Conservation (phyloP, 2,888 invertebrate genomes). For the Nomada fabriciana region DNA sequence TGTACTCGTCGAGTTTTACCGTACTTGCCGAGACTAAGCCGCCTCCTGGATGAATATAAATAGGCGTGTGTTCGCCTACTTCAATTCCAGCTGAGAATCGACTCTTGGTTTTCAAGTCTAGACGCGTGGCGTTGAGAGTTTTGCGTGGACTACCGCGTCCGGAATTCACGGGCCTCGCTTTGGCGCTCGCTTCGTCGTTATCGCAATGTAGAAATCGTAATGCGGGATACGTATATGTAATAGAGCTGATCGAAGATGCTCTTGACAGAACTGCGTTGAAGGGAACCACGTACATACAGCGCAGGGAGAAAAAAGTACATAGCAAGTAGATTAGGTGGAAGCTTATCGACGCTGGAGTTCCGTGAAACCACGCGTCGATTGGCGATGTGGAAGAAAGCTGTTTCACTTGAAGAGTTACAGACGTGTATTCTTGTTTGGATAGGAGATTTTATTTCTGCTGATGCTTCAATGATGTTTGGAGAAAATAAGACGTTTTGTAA, state of each 20-base stretch:
- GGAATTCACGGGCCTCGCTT: constrained; percentile 11
- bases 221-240: no score
- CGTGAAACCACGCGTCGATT: constrained; percentile 32
- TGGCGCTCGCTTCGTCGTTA: no score
- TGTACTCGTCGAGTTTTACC: constrained; percentile 3
- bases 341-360: constrained; percentile 28
- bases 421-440: not conserved
- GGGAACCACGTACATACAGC: not conserved
- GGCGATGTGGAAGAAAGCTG: constrained; percentile 45
- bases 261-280: not conserved
- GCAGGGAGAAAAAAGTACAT: constrained; percentile 22
- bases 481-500: no score
- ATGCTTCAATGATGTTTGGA: not conserved
- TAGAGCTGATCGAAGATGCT: not conserved
- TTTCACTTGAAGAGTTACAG: constrained; percentile 3
- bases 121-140: constrained; percentile 13
- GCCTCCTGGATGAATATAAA: constrained; percentile 32
- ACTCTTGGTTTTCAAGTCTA: constrained; percentile 36
- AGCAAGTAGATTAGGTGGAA: constrained; percentile 33
- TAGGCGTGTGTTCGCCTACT: constrained; percentile 1
- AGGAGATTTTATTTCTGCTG: not conserved
- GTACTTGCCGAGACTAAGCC: constrained; percentile 8
- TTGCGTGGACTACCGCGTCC: constrained; percentile 24
- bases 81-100: constrained; percentile 17
- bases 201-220: no score